Evolutionary conservation across 2,113 vertebrate species (phyloP), one percentile per base, ranked within the genome.

Genomic region (Cairina moschata): DNA sequence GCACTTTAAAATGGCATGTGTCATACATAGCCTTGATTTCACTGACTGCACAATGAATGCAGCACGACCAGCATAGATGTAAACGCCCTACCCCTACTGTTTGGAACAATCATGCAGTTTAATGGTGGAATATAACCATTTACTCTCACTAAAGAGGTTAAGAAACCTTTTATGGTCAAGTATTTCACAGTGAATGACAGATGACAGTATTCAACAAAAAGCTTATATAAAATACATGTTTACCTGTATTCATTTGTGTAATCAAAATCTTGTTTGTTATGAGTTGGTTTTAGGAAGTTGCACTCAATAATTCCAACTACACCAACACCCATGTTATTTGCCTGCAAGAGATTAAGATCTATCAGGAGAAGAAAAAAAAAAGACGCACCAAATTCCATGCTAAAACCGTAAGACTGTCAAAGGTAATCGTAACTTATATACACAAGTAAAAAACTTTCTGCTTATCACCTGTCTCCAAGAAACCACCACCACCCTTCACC

Each of bases 261-360:
- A 90, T 98, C 98, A 83, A 99, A 99, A 94, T 99, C 99, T 91
- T 99, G 99, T 90, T 99, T 99, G 97, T 99, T 99, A 95, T 99
- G 99, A 66, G 99, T 99, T 28, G 99, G 99, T 71, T 99, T 98
- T 52, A 99, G 97, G 91, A 99, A 99, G 97, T 99, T 98, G 95
- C 99, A 99, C 42, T 99, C 99, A 54, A 99, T 98, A 88, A 99
- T 97, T 8, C 99, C 99, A 66, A 99, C 99, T 58, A 99, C 99
- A 46, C 99, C 99, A 69, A 99, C 98, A 29, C 99, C 99, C 97
- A 97, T 98, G 59, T 95, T 98, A 95, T 99, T 99, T 73, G 98
- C 99, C 99, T 99, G 94, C 40, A 97, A 92, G 90, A 93, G 95
- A 97, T 89, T 11, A 38, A 88, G 83, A 90, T 25, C n/a, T 68